Percentiles rank a stretch among this genome's conserved stretches.
Evolutionary conservation across 1,140 invertebrate genomes (phyloP).

Genomic region (Leptinotarsa lineolata): DNA sequence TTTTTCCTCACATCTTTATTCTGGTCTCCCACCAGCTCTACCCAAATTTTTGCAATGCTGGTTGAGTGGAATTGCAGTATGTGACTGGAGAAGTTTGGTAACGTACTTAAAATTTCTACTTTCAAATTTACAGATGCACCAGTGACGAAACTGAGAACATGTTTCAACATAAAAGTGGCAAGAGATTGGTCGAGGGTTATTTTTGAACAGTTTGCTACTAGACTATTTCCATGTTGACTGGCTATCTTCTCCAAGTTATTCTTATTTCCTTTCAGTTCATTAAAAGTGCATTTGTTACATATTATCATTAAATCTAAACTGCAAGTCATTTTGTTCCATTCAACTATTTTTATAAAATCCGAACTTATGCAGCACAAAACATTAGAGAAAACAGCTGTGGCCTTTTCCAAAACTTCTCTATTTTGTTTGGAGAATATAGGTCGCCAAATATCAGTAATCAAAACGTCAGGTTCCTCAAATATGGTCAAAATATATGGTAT

Average conservation of each 20-base stretch:
- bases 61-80: constrained; percentile 54
- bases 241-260: constrained; percentile 4
- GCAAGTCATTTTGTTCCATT: background rate
- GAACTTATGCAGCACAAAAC: constrained; percentile 33
- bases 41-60: constrained; percentile 53
- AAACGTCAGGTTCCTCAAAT: constrained; percentile 38
- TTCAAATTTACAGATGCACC: constrained; percentile 29
- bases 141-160: constrained; percentile 32
- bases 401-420: constrained; percentile 19
- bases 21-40: constrained; percentile 53
- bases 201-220: constrained; percentile 11
- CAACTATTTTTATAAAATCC: constrained; percentile 28
- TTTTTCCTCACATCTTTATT: constrained; percentile 52
- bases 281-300: constrained; percentile 16
- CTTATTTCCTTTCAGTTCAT: background rate
- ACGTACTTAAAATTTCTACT: constrained; percentile 28
- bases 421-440: constrained; percentile 31
- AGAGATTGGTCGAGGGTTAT: background rate
- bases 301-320: background rate
- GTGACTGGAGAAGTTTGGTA: constrained; percentile 56
- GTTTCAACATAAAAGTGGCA: constrained; percentile 33
- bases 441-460: constrained; percentile 33
- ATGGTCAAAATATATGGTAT: constrained; percentile 33
- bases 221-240: background rate
- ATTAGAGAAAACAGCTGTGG: constrained; percentile 30